Base-by-base conservation (phyloP, 35 echinoderm and acorn worm genomes). In the Amphiura filiformis region DNA sequence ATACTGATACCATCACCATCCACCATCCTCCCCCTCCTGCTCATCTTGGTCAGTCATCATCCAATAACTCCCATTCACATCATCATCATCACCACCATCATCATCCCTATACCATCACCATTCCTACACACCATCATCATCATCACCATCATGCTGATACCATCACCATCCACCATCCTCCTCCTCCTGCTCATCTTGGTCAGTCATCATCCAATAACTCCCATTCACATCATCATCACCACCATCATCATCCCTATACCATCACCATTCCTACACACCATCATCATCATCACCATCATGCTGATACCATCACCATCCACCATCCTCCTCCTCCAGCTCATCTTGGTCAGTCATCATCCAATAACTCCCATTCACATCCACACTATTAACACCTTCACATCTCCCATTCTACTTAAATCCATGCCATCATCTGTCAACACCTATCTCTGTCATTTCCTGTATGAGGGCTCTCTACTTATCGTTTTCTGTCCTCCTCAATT, bases 401-500 rank as follows among this genome's bases (percentile, higher is more conserved):
- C 61, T 70, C 61, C 28, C 61, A 18, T 70, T 23, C 61, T 70
- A 26, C 28, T 70, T 70, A 3, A 70, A 70, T 70, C 9, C 26
- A 23, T 1, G 2, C 61, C 61, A 70, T 70, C 61, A 70, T 30
- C 61, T 70, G 61, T 70, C 61, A 70, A 18, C 28, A 70, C 61
- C 9, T 23, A n/a, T n/a, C 26, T 23, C 26, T n/a, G 9, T 70
- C 61, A 70, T 70, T 70, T 70, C 26, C 61, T 70, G 61, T 70
- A 70, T 70, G 61, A 70, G 61, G 44, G 61, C 61, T 70, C 61
- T 70, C 61, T 70, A 18, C 28, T 70, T 26, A 13, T 23, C 7
- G 7, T 70, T 70, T 70, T 70, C 61, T 70, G 61, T 70, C 61
- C 61, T 70, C 61, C 61, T 70, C 61, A 70, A 70, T 70, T 70